Conservation (phyloP, 2,113 vertebrate species). For the Galbula dea region DNA sequence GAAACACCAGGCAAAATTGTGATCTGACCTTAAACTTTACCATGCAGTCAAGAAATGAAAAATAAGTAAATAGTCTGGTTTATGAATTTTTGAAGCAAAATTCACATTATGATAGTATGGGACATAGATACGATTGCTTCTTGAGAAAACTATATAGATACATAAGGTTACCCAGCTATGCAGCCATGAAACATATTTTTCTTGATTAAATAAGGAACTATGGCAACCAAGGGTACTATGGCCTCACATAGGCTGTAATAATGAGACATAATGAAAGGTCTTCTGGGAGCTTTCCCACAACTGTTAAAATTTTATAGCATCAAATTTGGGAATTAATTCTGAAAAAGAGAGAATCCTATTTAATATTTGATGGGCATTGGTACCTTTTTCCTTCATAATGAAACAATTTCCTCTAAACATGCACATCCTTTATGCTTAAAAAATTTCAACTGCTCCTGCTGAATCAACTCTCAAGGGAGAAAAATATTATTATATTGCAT, state of each 20-base stretch:
- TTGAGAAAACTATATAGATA: background rate
- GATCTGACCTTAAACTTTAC: background rate
- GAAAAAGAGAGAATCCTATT: slow-evolving; percentile 22
- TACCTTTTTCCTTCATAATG: background rate
- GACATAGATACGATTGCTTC: background rate
- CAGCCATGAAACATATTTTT: background rate
- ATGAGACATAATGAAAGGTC: slow-evolving; percentile 36
- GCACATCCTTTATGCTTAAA: background rate
- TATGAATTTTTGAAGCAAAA: background rate
- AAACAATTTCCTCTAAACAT: background rate
- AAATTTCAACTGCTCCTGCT: background rate
- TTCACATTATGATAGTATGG: background rate
- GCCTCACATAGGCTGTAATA: slow-evolving; percentile 34
- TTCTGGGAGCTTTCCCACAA: slow-evolving; percentile 25
- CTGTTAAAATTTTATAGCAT: background rate
- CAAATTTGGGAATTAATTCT: slow-evolving; percentile 12
- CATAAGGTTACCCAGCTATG: slow-evolving; percentile 13
- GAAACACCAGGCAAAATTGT: background rate
- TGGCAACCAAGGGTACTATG: slow-evolving; percentile 11
- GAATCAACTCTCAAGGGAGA: background rate
- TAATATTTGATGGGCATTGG: slow-evolving; percentile 18
- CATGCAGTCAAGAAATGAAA: background rate
- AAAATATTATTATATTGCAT: background rate
- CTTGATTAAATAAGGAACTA: slow-evolving; percentile 45
- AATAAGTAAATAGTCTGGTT: background rate